A percentile compares a stretch with the other conserved stretches of the same genome.
Evolutionary conservation across 2,113 vertebrate genomes (phyloP).

Genomic region (Chionodraco myersi): DNA sequence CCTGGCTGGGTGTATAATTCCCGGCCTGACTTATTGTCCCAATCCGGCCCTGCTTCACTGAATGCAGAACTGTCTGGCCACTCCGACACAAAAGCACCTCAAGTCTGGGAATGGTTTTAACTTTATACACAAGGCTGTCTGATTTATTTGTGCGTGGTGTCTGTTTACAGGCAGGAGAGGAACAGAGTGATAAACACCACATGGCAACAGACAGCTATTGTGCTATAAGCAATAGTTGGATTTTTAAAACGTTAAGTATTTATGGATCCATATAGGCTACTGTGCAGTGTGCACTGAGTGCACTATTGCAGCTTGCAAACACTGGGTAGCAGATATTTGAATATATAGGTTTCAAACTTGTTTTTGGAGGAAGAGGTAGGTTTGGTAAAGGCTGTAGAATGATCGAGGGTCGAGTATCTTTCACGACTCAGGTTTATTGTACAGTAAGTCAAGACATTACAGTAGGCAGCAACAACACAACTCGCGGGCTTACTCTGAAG

Average conservation of each 20-base stretch:
- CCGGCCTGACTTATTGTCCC: too few relatives aligned
- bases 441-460: too few relatives aligned
- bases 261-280: neutral
- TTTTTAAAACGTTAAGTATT: neutral
- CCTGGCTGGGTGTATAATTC: too few relatives aligned
- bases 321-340: neutral
- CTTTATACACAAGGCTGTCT: conserved; percentile 1
- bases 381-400: too few relatives aligned
- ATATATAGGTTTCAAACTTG: neutral
- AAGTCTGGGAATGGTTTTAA: conserved; percentile 9
- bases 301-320: neutral
- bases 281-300: neutral
- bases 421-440: too few relatives aligned
- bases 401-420: too few relatives aligned
- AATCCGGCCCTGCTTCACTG: neutral
- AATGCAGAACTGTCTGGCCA: conserved; percentile 29
- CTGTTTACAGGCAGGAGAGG: neutral
- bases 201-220: conserved; percentile 10
- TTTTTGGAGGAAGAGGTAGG: neutral
- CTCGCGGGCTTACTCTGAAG: too few relatives aligned
- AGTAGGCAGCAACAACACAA: too few relatives aligned
- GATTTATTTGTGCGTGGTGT: conserved; percentile 18
- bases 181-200: neutral
- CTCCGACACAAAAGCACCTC: conserved; percentile 21
- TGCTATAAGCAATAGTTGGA: neutral